Base-by-base conservation (phyloP, 2,113 vertebrate species). In the Struthidea cinerea region DNA sequence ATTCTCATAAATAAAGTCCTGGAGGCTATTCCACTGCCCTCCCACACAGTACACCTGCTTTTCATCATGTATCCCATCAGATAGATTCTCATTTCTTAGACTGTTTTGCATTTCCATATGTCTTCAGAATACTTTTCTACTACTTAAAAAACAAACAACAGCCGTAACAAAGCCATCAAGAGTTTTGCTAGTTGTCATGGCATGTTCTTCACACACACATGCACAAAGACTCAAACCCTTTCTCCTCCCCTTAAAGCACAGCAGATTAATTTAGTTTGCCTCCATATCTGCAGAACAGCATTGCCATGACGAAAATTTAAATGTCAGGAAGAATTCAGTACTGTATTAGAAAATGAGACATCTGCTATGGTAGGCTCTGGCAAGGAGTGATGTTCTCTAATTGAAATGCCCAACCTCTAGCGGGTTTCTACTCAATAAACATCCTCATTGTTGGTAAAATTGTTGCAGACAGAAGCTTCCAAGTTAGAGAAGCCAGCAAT, bases 371-470 rank as follows among this genome's bases (percentile, higher is more conserved):
- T 46, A 69, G 84, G 57, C 44, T 56, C 87, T 96, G 92, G 87
- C 82, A 95, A 94, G 74, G 68, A 97, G 71, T 70, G 75, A 91
- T 89, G 63, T 91, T 96, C 77, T 96, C 37, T 87, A 96, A 97
- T 82, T 96, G 88, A 98, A 97, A 97, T 93, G 96, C 90, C 94
- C 95, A 96, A 67, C 78, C 71, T 96, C 80, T 94, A 33, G 73
- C 41, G 89, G 70, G 69, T 53, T 84, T 85, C 67, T 89, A 84
- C 65, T 96, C 87, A 80, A 94, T 69, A 92, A 74, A 76, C 24
- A 60, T 81, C 52, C 85, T 86, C 26, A 37, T 49, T 71, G 46
- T 64, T 91, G 37, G 46, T 81, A 82, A 85, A 92, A 93, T 73
- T 87, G 57, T 55, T 89, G 74, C 53, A 44, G 59, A 52, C 14